phyloP scores from a whole-genome alignment of 2,797 vertebrate species.

The Semotilus atromaculatus region DNA sequence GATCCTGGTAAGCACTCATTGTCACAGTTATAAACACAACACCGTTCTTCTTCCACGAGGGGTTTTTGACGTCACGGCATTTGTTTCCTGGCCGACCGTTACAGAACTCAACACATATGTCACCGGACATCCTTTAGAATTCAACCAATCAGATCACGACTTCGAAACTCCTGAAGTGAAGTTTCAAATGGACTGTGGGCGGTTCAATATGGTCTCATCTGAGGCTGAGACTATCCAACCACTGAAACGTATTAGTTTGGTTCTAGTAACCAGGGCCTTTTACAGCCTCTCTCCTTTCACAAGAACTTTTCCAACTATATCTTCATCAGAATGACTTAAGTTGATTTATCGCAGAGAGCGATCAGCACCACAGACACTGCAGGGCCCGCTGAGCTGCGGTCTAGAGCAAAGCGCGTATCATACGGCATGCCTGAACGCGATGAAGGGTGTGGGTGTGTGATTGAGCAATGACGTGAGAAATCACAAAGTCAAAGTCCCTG shows the following conservation, averaged over 20 bases:
- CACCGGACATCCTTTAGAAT: too few relatives aligned
- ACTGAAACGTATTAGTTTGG: not conserved
- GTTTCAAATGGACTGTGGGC: not conserved
- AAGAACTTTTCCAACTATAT: conserved; percentile 10
- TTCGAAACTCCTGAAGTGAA: too few relatives aligned
- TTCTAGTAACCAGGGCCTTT: not conserved
- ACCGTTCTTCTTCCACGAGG: too few relatives aligned
- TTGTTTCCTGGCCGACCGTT: too few relatives aligned
- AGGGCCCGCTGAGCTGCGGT: conserved; percentile 40
- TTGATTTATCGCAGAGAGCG: conserved; percentile 46
- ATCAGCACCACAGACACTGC: conserved; percentile 22
- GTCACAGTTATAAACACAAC: too few relatives aligned
- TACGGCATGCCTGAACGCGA: conserved; percentile 45
- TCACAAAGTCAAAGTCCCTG: conserved; percentile 31
- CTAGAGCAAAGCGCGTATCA: conserved; percentile 42
- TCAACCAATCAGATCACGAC: too few relatives aligned
- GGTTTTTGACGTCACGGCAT: too few relatives aligned
- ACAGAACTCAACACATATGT: too few relatives aligned
- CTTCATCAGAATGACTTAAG: conserved; percentile 41
- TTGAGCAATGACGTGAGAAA: conserved; percentile 48
- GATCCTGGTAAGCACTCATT: too few relatives aligned
- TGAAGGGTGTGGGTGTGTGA: conserved; percentile 48
- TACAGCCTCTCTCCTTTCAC: not conserved
- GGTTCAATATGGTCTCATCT: not conserved
- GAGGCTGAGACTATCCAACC: not conserved